Base-by-base conservation (phyloP, 2,797 vertebrate species). In the Aphelocoma californica region DNA sequence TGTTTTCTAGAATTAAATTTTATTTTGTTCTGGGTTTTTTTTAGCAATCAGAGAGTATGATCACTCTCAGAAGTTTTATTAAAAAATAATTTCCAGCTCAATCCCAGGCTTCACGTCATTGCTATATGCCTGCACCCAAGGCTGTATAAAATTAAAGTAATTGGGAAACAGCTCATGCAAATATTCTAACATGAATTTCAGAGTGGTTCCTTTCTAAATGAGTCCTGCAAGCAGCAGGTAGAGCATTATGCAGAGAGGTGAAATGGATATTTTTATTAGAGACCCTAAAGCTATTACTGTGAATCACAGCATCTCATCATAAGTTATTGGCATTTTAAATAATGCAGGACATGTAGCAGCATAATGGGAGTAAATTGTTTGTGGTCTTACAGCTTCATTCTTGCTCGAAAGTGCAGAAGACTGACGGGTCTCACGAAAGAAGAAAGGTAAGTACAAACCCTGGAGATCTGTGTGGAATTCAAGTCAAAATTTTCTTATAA, bases 321-420 rank as follows among this genome's bases (percentile, higher is more conserved):
- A 45, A 86, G 8, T 7, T 60, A 29, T 4, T 78, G 62, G 17
- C 28, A 50, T 85, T 91, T 89, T 61, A 82, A 95, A 72, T 74
- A 81, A 62, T 20, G 36, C 60, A 73, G n/a, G 17, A n/a, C 38
- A 20, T 26, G 26, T 82, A 62, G 47, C 48, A 91, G 65, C 8
- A 19, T 44, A 69, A 53, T 42, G 65, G 34, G 51, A 81, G 12
- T 65, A 81, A 91, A 58, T 73, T 74, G 53, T 67, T 90, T 93
- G 34, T 91, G 57, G 34, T 97, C 87, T 80, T 97, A 58, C 96
- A 99, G 99, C 95, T 99, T 99, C 96, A 99, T 99, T 84, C 98
- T 99, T 57, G 97, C 99, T 91, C 98, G 98, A 18, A 99, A 99
- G 96, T 98, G 98, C 96, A 98, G 99, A 93, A 99, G 97, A 95